Conservation (phyloP, 2,113 vertebrate genomes). For the Eubucco bourcierii region DNA sequence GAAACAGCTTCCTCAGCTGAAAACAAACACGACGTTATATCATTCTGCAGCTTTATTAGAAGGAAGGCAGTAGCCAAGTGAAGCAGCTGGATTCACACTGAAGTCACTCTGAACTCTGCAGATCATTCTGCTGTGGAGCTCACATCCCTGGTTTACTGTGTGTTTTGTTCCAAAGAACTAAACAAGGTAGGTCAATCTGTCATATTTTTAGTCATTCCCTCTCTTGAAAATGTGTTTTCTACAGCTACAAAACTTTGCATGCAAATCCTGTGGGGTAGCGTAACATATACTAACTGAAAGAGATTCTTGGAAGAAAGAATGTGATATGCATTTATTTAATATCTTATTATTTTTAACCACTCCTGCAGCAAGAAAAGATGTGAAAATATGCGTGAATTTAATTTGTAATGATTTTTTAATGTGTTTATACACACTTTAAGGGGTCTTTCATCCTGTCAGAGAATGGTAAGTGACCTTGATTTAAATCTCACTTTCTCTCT, state of each 20-base stretch:
- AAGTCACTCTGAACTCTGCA: slow-evolving; percentile 35
- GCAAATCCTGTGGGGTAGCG: neutral
- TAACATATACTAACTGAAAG: neutral
- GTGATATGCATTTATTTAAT: neutral
- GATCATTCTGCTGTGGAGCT: slow-evolving; percentile 33
- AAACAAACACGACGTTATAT: slow-evolving; percentile 54
- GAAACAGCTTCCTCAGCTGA: slow-evolving; percentile 57
- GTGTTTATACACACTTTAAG: neutral
- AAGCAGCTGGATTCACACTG: slow-evolving; percentile 41
- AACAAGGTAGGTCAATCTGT: slow-evolving; percentile 63
- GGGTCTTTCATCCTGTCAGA: neutral
- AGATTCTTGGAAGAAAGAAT: neutral
- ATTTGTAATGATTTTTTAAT: neutral
- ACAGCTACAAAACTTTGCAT: neutral
- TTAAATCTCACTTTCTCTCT: neutral
- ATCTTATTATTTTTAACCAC: neutral
- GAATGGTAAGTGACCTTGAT: neutral
- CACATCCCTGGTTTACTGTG: slow-evolving; percentile 18
- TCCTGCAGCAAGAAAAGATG: neutral
- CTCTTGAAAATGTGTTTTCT: neutral
- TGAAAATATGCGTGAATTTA: neutral
- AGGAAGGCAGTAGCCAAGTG: slow-evolving; percentile 52
- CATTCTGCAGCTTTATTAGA: slow-evolving; percentile 63
- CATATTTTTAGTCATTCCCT: neutral
- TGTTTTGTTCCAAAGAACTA: neutral